Base-by-base conservation (phyloP, 2,888 invertebrate species). In the Therioaphis trifolii region DNA sequence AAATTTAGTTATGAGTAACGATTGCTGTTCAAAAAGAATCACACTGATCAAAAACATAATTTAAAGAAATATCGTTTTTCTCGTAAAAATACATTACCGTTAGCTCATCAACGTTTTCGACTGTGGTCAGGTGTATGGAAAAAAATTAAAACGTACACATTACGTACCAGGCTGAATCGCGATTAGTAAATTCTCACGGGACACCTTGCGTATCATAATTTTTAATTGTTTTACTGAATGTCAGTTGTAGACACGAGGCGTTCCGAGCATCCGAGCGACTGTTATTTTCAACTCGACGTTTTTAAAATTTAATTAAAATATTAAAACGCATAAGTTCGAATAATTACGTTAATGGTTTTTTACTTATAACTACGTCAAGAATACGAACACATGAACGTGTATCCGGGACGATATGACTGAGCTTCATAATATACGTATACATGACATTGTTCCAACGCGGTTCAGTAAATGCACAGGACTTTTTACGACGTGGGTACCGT, bases 281-380 rank as follows among this genome's bases (percentile, higher is more conserved):
- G 29, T 72, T 52, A 52, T 29, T 21, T 52, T 52, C 7, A 72
- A 72, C 49, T n/a, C 15, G 72, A 35, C n/a, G 52, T 72, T 52
- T 49, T 72, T 52, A n/a, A 72, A 72, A 52, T 49, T 72, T 52
- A 72, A 72, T 72, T 72, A 52, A 52, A 72, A 72, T 55, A 52
- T n/a, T 52, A 52, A 35, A 72, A 72, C 18, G 72, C 49, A 72
- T 72, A 49, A 29, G n/a, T 72, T 72, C 29, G 52, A 52, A 72
- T 52, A 69, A 68, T 21, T 29, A 72, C 72, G 52, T 29, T 72
- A 52, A 29, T 71, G 71, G 71, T 71, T 49, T 69, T 46, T 71
- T 7, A 46, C 71, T 49, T 71, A 18, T 35, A 35, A 3, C 35
- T 7, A 35, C 27, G 49, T 49, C 24, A 29, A 46, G 46, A 71